These are phyloP conservation scores for Sylvia borin DNA, from an alignment of 2,797 vertebrate genomes.

Conservation along the genomic window DNA sequence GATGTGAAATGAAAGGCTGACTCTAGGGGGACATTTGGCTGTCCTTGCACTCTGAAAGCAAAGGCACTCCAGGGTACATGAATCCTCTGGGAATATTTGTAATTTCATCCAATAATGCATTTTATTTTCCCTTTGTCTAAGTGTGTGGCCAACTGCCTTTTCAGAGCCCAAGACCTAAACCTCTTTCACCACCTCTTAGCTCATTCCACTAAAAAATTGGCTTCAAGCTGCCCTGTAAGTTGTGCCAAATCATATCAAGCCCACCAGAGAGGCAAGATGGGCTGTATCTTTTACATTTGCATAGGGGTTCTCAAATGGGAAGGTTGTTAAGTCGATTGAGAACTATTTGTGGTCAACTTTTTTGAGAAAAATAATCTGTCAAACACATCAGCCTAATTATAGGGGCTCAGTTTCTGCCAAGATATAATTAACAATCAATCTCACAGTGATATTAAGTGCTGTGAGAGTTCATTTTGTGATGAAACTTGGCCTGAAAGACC, in stretches of 20 bases:
- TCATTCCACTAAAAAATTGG: neutral
- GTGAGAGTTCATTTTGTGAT: slow-evolving; percentile 13
- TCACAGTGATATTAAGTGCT: neutral
- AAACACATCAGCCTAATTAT: neutral
- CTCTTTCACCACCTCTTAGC: neutral
- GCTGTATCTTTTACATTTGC: neutral
- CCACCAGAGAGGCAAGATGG: neutral
- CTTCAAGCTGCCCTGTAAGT: neutral
- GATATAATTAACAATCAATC: neutral
- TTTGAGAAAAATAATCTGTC: neutral
- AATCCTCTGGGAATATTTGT: neutral
- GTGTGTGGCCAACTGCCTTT: neutral
- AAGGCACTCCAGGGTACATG: neutral
- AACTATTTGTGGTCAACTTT: neutral
- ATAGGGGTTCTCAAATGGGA: neutral
- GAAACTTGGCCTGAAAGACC: slow-evolving; percentile 20
- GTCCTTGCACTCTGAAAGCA: neutral
- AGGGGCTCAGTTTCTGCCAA: slow-evolving; percentile 17
- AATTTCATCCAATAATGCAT: neutral
- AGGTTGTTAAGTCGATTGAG: neutral
- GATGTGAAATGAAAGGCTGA: neutral
- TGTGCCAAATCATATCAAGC: neutral
- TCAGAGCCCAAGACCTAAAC: neutral
- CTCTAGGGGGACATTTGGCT: neutral
- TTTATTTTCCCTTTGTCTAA: neutral